Evolutionary conservation across 1,140 invertebrate species (phyloP), one percentile per base, ranked within the genome.

Genomic region (Glomeris maerens): DNA sequence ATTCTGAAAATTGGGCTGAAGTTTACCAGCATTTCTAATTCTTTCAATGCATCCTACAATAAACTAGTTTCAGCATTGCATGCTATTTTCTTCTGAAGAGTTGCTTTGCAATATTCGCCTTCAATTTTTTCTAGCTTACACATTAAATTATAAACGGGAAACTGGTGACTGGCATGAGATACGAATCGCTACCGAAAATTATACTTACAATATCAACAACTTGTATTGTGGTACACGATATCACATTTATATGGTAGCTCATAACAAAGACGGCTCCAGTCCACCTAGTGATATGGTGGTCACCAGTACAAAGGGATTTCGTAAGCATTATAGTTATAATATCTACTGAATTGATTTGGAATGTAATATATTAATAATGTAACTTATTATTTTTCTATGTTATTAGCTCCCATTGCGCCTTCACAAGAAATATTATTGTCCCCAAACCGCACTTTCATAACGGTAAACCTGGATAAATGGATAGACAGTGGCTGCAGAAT

Each of bases 141-240:
- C 85, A 17, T 77, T 92, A 53, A 83, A 88, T 62, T 91, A 88
- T 69, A 91, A 91, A 66, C 84, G 81, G 23, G 88, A 91, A 69
- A 90, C 88, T 61, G 87, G 87, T 23, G 86, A 91, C 60, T 90
- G 85, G 86, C 83, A 89, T 45, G 61, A 55, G 27, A 52, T 57
- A 10, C 53, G 59, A 28, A 5, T 42, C 10, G 20, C 4, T 42
- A 5, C 4, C 5, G 5, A 42, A 4, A 79, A 79, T 26, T 78
- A 83, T 42, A 86, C 85, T 47, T 86, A 88, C 65, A 87, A 81
- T 27, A 70, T 93, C 47, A 85, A 91, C 61, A 84, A 81, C 61
- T 63, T 92, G 25, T 80, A 82, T 64, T 93, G 89, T 66, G 91
- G 83, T 62, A 90, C 86, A 49, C 80, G 84, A 72, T 95, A 84